These are phyloP conservation scores for Danio kyathit DNA, from an alignment of 2,797 vertebrate genomes.

Conservation along the genomic window DNA sequence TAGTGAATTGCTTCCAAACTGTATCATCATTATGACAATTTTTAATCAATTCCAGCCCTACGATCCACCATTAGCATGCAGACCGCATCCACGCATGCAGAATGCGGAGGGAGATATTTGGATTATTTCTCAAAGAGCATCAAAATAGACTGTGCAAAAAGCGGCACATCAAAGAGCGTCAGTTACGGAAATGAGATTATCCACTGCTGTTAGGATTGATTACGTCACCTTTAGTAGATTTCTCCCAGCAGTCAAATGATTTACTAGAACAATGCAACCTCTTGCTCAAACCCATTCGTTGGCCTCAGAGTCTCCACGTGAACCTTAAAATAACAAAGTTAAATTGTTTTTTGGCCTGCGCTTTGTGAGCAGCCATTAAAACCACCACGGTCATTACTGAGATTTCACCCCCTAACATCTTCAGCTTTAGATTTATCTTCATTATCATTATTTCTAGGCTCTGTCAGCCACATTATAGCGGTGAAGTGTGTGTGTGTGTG, in stretches of 20 bases:
- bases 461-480: slow-evolving; percentile 11
- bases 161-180: not conserved
- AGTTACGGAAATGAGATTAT: slow-evolving; percentile 10
- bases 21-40: slow-evolving; percentile 2
- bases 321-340: slow-evolving; percentile 19
- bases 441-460: slow-evolving; percentile 27
- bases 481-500: not conserved
- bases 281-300: not conserved
- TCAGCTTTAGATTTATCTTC: slow-evolving; percentile 27
- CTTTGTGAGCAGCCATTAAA: slow-evolving; percentile 34
- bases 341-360: slow-evolving; percentile 21
- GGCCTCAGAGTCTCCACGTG: not conserved
- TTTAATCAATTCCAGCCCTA: slow-evolving; percentile 13
- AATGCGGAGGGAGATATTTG: slow-evolving; percentile 18
- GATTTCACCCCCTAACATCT: slow-evolving; percentile 17
- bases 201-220: slow-evolving; percentile 4
- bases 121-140: slow-evolving; percentile 28
- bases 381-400: not conserved
- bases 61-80: not conserved
- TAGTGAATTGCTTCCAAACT: slow-evolving; percentile 1
- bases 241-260: not conserved
- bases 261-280: slow-evolving; percentile 10
- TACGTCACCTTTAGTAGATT: slow-evolving; percentile 3
- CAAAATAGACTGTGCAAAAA: slow-evolving; percentile 18
- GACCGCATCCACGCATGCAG: not conserved